Base-by-base conservation (phyloP, 1,140 invertebrate species). In the Drosophila lini region DNA sequence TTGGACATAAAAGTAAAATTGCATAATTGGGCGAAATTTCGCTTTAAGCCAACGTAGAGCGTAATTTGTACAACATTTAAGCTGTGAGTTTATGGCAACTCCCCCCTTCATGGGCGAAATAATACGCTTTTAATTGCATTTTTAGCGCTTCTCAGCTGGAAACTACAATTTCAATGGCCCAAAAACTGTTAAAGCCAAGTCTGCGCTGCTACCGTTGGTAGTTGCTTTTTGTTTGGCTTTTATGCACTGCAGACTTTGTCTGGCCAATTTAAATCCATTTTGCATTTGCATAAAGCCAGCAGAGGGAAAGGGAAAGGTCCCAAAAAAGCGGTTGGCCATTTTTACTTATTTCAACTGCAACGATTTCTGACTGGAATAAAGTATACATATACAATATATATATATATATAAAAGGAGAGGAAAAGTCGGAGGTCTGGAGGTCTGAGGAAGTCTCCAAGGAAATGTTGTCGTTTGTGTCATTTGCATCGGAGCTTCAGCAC, bases 81-180 rank as follows among this genome's bases (percentile, higher is more conserved):
- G 50, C 44, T 28, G 25, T 6, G 61, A 60, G 56, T 64, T 67
- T 70, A 74, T 70, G 62, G 52, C 34, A 4, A 28, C 34, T 22
- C n/a, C 34, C 19, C 34, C 50, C 25, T 22, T 31, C 34, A n/a
- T 25, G 41, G 25, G 34, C 57, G 31, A 52, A 68, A 65, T 69
- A 65, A 69, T 69, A 53, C 70, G 73, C 56, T 80, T 84, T 84
- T 84, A 84, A 84, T 84, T 84, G 63, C 77, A 84, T 64, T 77
- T 80, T 74, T 61, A 74, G 67, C 55, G 59, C 61, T 41, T 45
- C 41, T n/a, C 61, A 80, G 73, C 56, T 63, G 57, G 62, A 58
- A 44, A 63, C 59, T 56, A 57, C 45, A 42, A 38, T 62, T 64
- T 75, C 71, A 62, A 56, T 77, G 73, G 56, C 47, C 60, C 61